These are phyloP conservation scores for Psilanteris sp. DNA, from an alignment of 1,140 invertebrate genomes.

Conservation along the genomic window DNA sequence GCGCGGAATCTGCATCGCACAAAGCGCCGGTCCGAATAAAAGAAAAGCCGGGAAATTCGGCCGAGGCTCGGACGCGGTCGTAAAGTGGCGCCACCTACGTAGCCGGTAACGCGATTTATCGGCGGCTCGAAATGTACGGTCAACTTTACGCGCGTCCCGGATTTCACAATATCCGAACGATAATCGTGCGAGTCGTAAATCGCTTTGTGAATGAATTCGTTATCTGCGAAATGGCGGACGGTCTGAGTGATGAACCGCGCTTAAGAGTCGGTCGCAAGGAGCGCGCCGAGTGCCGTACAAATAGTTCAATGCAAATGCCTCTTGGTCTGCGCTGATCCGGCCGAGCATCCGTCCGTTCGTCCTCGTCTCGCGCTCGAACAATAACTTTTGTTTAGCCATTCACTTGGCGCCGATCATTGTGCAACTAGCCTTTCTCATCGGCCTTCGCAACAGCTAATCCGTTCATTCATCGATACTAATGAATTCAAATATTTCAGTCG, in stretches of 20 bases:
- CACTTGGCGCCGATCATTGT: conserved; percentile 49
- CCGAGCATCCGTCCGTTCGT: conserved; percentile 17
- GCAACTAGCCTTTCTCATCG: conserved; percentile 46
- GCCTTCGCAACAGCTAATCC: conserved; percentile 50
- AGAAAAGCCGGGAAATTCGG: no score
- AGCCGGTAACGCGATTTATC: neutral
- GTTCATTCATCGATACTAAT: conserved; percentile 52
- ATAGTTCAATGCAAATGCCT: conserved; percentile 36
- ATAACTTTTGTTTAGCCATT: conserved; percentile 53
- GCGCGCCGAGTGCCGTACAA: conserved; percentile 14
- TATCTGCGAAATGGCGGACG: conserved; percentile 70
- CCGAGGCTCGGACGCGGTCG: neutral
- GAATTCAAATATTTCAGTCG: conserved; percentile 38
- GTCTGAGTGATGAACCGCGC: conserved; percentile 66
- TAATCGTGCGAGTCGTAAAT: conserved; percentile 54
- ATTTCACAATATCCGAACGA: conserved; percentile 20
- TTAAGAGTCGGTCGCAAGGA: conserved; percentile 44
- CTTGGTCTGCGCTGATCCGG: conserved; percentile 4
- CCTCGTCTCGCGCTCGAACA: conserved; percentile 32
- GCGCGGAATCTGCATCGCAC: neutral
- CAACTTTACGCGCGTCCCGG: conserved; percentile 22
- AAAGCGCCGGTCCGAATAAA: neutral
- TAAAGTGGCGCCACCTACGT: conserved; percentile 17
- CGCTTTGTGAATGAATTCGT: conserved; percentile 76
- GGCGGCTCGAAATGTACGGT: neutral